Conservation (phyloP, 2,113 vertebrate species). For the Elaphurus davidianus region DNA sequence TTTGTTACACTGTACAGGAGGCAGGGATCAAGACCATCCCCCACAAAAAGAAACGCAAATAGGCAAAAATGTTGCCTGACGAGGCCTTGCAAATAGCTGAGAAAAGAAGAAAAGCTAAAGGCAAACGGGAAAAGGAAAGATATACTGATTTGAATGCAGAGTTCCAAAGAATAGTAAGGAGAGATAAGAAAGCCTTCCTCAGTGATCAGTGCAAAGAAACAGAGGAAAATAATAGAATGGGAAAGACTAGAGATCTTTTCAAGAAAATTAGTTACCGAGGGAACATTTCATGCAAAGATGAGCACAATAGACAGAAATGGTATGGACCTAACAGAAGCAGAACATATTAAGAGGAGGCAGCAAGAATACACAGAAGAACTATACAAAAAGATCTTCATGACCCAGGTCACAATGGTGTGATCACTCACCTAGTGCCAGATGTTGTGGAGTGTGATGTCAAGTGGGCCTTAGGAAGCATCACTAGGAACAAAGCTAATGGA, state of each 20-base stretch:
- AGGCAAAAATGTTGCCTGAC: neutral
- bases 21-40: neutral
- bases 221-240: neutral
- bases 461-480: neutral
- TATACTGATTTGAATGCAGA: neutral
- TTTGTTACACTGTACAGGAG: neutral
- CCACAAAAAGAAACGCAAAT: neutral
- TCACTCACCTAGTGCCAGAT: neutral
- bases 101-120: neutral
- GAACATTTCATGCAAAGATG: neutral
- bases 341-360: neutral
- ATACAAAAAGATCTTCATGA: neutral
- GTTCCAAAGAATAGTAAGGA: neutral
- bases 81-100: neutral
- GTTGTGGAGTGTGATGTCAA: neutral
- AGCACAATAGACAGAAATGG: neutral
- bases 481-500: neutral
- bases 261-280: neutral
- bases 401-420: neutral
- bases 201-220: neutral
- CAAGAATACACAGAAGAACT: neutral
- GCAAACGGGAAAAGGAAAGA: neutral
- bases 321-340: neutral
- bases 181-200: neutral
- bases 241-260: neutral